Evolutionary conservation across 1,140 invertebrate species (phyloP), one percentile per base, ranked within the genome.

Genomic region (Drosophila guanche): DNA sequence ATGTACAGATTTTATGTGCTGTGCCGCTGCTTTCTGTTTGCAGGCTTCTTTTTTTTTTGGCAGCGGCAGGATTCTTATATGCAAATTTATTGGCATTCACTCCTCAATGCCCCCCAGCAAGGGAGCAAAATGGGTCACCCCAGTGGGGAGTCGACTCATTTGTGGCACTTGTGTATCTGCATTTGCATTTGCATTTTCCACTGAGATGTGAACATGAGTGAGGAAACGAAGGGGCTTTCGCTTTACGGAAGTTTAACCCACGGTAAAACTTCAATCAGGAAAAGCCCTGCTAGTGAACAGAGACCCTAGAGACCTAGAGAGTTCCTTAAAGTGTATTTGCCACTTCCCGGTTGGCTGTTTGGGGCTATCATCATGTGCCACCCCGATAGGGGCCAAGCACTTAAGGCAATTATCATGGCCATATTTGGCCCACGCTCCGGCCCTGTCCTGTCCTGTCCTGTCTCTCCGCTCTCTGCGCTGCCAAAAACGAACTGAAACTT

Each of bases 1-100:
- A 76, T 81, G 72, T 81, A 73, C 78, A 81, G 78, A 73, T 81
- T 81, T 81, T 81, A 67, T 83, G 73, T 67, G 25, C 55, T 72
- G 47, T 54, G 54, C 65, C 65, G 59, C 61, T 79, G 43, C 47
- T 51, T 59, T 53, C 54, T 48, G 12, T 43, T 37, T 58, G 40
- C 42, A 25, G n/a, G 20, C n/a, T 56, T 59, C 47, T 46, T 22
- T 41, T 52, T 61, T 50, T 61, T 43, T 61, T 52, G 47, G 37
- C 55, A 27, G 59, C 23, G 59, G 41, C 66, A 40, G 41, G 51
- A 56, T 75, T 63, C 80, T 84, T 79, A 76, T 85, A 84, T 84
- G 80, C 76, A 79, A 84, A 84, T 84, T 84, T 85, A 85, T 85
- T 84, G 80, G 80, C 80, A 69, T 61, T 79, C 66, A 52, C 59